Evolutionary conservation across 2,797 vertebrate genomes (phyloP).

Genomic region (Heterohyrax brucei): DNA sequence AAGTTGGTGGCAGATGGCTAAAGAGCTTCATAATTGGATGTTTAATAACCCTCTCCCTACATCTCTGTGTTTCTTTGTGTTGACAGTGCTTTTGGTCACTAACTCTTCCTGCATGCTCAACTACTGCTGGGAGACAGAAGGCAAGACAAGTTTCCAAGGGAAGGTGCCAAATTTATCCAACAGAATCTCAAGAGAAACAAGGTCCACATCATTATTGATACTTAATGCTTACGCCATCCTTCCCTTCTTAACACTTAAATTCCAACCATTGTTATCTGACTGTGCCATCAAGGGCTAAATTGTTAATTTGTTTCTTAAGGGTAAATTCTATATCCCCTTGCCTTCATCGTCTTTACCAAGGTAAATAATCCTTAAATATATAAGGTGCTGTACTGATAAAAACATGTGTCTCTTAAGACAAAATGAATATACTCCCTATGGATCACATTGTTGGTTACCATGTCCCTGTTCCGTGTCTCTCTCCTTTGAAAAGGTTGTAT

Average conservation of each 20-base stretch:
- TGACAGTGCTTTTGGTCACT: background rate
- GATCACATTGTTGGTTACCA: accelerated
- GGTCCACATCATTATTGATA: background rate
- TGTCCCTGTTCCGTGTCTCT: background rate
- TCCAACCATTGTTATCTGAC: background rate
- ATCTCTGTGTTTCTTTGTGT: background rate
- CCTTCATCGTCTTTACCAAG: background rate
- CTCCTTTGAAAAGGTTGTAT: background rate
- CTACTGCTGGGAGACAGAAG: background rate
- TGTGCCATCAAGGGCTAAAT: background rate
- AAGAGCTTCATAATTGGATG: background rate
- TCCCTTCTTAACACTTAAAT: slow-evolving; percentile 49
- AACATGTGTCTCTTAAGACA: background rate
- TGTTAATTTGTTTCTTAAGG: background rate
- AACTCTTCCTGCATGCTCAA: background rate
- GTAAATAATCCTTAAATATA: background rate
- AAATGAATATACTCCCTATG: background rate
- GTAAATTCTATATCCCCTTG: background rate
- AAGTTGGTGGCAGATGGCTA: background rate
- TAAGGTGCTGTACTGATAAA: background rate
- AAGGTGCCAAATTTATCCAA: slow-evolving; percentile 18
- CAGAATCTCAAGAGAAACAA: background rate
- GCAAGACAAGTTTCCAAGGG: background rate
- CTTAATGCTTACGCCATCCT: background rate
- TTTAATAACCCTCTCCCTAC: background rate